These are phyloP conservation scores for Chroicocephalus ridibundus DNA, from an alignment of 2,113 vertebrate genomes.

Conservation along the genomic window DNA sequence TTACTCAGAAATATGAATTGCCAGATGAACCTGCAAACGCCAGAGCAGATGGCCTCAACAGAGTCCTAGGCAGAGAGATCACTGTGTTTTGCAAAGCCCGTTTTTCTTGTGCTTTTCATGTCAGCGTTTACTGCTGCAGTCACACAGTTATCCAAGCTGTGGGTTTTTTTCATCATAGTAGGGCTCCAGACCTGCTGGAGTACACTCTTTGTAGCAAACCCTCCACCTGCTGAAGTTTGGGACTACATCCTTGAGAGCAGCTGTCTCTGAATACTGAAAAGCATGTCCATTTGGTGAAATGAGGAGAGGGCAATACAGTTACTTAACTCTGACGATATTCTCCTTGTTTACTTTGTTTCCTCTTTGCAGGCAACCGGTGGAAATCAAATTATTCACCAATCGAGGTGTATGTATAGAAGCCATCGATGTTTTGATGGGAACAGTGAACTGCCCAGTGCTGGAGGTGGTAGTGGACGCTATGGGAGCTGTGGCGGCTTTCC, in stretches of 20 bases:
- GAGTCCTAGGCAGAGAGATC: not conserved
- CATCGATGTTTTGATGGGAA: slow-evolving; percentile 75
- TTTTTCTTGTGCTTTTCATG: not conserved
- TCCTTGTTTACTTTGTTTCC: not conserved
- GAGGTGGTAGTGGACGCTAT: slow-evolving; percentile 82
- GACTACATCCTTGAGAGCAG: not conserved
- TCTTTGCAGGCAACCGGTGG: slow-evolving; percentile 82
- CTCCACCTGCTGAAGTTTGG: not conserved
- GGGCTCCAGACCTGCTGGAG: not conserved
- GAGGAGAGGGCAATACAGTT: not conserved
- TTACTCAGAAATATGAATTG: not conserved
- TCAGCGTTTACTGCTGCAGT: not conserved
- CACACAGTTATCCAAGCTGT: not conserved
- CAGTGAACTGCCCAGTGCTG: slow-evolving; percentile 80
- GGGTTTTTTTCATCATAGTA: not conserved
- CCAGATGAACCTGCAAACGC: not conserved
- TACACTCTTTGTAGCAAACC: not conserved
- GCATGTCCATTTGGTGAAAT: not conserved
- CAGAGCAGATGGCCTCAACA: not conserved
- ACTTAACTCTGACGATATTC: not conserved
- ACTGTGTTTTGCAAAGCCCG: not conserved
- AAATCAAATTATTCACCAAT: slow-evolving; percentile 85
- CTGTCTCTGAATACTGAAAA: not conserved
- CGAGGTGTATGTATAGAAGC: slow-evolving; percentile 76
- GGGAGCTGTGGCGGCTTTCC: slow-evolving; percentile 78